These are phyloP conservation scores for Hylaeus volcanicus DNA, from an alignment of 1,140 invertebrate species.

Conservation along the genomic window DNA sequence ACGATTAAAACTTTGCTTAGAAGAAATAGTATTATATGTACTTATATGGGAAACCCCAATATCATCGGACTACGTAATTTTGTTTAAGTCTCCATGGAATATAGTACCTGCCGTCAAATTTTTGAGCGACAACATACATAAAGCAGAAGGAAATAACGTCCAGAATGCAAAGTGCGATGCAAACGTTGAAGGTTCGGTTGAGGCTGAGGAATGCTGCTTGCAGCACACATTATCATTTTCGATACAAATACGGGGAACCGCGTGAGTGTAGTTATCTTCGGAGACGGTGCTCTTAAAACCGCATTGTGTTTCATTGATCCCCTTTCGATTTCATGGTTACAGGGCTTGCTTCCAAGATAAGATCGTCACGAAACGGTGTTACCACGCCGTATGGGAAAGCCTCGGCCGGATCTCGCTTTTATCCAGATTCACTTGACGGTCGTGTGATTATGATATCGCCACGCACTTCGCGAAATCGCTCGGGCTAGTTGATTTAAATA, in stretches of 20 bases:
- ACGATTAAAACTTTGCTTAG: too few species aligned
- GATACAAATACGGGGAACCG: conserved; percentile 12
- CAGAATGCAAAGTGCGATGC: neutral
- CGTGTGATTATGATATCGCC: conserved; percentile 37
- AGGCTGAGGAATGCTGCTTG: neutral
- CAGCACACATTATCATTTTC: conserved; percentile 26
- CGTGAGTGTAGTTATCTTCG: conserved; percentile 5
- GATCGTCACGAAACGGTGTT: conserved; percentile 27
- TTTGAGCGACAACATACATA: too few species aligned
- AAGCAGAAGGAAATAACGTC: neutral
- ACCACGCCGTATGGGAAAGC: conserved; percentile 20
- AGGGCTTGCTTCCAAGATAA: conserved; percentile 32
- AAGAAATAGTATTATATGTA: too few species aligned
- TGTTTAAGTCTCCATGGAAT: too few species aligned
- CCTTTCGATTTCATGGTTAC: conserved; percentile 45
- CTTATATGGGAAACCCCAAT: too few species aligned
- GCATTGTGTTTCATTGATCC: conserved; percentile 44
- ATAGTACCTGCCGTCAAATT: too few species aligned
- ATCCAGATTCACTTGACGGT: conserved; percentile 26
- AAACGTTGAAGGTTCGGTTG: neutral
- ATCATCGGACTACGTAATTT: too few species aligned
- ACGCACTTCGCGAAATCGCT: conserved; percentile 14
- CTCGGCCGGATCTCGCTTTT: neutral
- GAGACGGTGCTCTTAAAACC: conserved; percentile 29
- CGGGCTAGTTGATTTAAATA: conserved; percentile 8